Evolutionary conservation across 53 echinoderm and acorn worm species (phyloP).

Genomic region (Crossaster papposus): DNA sequence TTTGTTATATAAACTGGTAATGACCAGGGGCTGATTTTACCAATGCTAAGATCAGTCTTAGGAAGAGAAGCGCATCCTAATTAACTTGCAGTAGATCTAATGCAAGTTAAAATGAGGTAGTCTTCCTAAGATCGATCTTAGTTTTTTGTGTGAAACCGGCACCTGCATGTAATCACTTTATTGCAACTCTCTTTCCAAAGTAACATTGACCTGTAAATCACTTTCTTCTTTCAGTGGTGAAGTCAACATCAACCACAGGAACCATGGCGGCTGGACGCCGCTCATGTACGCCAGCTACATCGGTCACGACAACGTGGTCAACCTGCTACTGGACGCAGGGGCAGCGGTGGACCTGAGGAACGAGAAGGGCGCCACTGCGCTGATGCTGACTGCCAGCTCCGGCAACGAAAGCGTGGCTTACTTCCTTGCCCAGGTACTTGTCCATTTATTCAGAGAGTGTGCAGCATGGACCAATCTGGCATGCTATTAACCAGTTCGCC

Average conservation of each 20-base stretch:
- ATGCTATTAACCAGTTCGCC: too few relatives aligned
- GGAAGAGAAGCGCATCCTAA: too few relatives aligned
- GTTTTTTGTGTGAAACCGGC: too few relatives aligned
- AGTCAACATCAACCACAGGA: constrained; percentile 77
- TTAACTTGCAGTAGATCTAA: too few relatives aligned
- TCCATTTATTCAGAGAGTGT: too few relatives aligned
- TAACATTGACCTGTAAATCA: too few relatives aligned
- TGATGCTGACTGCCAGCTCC: constrained; percentile 96
- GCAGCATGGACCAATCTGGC: too few relatives aligned
- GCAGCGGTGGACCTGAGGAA: constrained; percentile 74
- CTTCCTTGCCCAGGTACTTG: constrained; percentile 84
- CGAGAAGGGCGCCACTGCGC: constrained; percentile 81
- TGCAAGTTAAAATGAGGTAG: too few relatives aligned
- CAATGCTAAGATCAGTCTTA: too few relatives aligned
- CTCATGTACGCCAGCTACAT: constrained; percentile 99
- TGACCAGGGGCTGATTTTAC: too few relatives aligned
- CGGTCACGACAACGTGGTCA: constrained; percentile 91
- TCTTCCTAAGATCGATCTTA: too few relatives aligned
- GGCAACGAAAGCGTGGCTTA: constrained; percentile 92
- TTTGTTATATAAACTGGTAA: too few relatives aligned
- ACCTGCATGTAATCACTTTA: background rate
- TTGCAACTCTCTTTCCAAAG: background rate
- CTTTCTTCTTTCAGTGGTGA: constrained; percentile 62
- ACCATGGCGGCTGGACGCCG: constrained; percentile 87
- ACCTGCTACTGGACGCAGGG: constrained; percentile 82